These are phyloP conservation scores for Strix uralensis DNA, from an alignment of 2,113 vertebrate genomes.

Conservation along the genomic window DNA sequence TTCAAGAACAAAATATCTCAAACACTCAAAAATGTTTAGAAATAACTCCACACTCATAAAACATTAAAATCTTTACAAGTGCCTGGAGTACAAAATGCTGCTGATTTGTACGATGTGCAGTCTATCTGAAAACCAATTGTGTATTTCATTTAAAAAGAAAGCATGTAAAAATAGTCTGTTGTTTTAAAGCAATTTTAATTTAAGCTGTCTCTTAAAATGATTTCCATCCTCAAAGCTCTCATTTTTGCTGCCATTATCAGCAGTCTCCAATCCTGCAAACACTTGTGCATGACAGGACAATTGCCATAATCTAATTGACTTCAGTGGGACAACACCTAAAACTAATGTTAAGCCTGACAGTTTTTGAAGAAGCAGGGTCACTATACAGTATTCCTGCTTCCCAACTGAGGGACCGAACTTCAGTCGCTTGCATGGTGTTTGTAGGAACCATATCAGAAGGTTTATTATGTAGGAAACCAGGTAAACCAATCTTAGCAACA, in stretches of 20 bases:
- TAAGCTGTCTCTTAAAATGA: not conserved
- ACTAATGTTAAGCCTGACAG: not conserved
- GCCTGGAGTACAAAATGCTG: not conserved
- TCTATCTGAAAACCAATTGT: not conserved
- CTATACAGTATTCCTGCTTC: not conserved
- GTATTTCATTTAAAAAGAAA: not conserved
- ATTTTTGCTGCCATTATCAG: not conserved
- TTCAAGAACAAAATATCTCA: constrained; percentile 21
- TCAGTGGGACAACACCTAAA: not conserved
- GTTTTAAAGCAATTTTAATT: not conserved
- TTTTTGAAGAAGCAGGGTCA: not conserved
- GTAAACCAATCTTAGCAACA: not conserved
- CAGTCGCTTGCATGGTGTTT: not conserved
- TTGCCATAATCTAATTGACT: not conserved
- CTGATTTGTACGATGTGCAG: not conserved
- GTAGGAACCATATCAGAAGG: not conserved
- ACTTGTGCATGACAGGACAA: not conserved
- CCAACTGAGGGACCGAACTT: not conserved
- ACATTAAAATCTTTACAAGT: not conserved
- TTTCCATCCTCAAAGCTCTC: not conserved
- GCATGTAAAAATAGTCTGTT: not conserved
- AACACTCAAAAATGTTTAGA: constrained; percentile 18
- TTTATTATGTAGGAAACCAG: not conserved
- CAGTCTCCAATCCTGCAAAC: not conserved
- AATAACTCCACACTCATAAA: constrained; percentile 10